These are phyloP conservation scores for Enteromius fasciolatus DNA, from an alignment of 2,797 vertebrate species.

Conservation along the genomic window DNA sequence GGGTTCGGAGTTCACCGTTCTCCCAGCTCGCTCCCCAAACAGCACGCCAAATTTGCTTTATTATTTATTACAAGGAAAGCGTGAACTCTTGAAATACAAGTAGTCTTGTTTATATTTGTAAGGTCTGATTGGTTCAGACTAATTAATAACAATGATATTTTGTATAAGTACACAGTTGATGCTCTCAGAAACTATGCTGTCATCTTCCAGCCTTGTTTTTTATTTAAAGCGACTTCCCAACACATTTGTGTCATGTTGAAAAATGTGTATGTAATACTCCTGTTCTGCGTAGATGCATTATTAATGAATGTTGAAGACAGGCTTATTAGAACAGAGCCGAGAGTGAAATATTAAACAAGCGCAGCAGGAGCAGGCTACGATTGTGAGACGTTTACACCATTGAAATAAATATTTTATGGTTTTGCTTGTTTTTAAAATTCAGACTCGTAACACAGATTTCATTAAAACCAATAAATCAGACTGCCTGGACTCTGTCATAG, in stretches of 20 bases:
- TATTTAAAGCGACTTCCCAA: background rate
- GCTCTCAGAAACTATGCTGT: background rate
- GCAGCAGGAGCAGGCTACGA: background rate
- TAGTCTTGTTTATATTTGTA: background rate
- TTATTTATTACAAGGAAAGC: no score
- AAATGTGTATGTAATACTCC: conserved; percentile 21
- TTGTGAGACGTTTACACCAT: conserved; percentile 13
- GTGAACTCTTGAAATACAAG: no score
- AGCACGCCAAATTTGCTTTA: no score
- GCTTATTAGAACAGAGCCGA: conserved; percentile 35
- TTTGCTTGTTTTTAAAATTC: conserved; percentile 30
- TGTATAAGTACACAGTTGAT: background rate
- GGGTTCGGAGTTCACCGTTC: no score
- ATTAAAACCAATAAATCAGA: background rate
- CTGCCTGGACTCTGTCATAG: background rate
- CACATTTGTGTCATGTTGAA: conserved; percentile 6
- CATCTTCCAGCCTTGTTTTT: background rate
- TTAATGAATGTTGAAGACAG: conserved; percentile 46
- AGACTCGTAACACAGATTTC: conserved; percentile 10
- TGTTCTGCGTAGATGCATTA: conserved; percentile 40
- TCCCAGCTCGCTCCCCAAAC: no score
- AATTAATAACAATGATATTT: background rate
- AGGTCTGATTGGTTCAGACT: background rate
- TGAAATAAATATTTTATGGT: conserved; percentile 48
- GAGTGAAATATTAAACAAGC: conserved; percentile 38